phyloP scores from a whole-genome alignment of 2,888 invertebrate genomes.

The Drosophila robusta region DNA sequence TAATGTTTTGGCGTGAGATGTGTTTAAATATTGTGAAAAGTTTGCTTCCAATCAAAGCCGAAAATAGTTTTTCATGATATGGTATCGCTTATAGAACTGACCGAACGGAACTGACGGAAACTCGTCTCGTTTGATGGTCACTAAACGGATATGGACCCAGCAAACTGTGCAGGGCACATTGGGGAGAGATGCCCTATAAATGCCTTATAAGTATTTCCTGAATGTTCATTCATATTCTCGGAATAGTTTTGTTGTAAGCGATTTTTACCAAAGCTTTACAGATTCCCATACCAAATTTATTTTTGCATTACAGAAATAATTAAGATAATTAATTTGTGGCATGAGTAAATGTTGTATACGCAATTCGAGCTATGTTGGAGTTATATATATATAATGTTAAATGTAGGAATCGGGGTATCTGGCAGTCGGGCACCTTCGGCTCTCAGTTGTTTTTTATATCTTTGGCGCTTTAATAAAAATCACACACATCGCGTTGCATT shows the following conservation, averaged over 20 bases:
- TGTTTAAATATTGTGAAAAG: conserved; percentile 44
- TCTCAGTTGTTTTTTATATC: conserved; percentile 30
- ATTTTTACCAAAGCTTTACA: too few species aligned
- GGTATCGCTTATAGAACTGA: conserved; percentile 10
- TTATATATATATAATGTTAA: too few species aligned
- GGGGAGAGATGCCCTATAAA: background rate
- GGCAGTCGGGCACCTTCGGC: background rate
- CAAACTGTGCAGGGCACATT: background rate
- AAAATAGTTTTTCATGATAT: conserved; percentile 35
- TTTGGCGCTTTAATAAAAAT: conserved; percentile 61
- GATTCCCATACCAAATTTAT: too few species aligned
- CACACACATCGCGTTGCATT: conserved; percentile 73
- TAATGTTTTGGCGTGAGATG: conserved; percentile 32
- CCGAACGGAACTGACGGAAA: conserved; percentile 19
- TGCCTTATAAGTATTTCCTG: background rate
- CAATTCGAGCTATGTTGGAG: too few species aligned
- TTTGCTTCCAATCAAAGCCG: conserved; percentile 28
- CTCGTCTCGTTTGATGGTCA: conserved; percentile 24
- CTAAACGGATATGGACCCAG: conserved; percentile 18
- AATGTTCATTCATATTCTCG: background rate
- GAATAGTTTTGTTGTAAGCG: background rate
- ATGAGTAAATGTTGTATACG: too few species aligned
- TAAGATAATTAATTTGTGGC: too few species aligned
- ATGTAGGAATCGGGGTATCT: background rate
- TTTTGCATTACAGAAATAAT: too few species aligned